A percentile compares a stretch with the other conserved stretches of the same genome.
Evolutionary conservation across 2,888 invertebrate genomes (phyloP).

Genomic region (Bursaphelenchus okinawaensis): DNA sequence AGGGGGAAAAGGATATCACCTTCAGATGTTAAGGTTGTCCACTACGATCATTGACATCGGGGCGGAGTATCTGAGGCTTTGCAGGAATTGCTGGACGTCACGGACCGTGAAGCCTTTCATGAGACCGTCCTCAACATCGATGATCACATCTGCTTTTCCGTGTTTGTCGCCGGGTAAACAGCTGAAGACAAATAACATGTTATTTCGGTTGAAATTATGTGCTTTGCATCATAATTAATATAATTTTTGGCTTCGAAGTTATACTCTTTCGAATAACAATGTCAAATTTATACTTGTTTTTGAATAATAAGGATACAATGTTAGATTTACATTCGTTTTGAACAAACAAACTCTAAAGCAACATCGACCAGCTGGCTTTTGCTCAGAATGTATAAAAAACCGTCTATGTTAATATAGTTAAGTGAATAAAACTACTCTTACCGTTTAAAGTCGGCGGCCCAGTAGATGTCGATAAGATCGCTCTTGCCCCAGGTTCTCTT

Average conservation of each 20-base stretch:
- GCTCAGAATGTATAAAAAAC: too few relatives aligned
- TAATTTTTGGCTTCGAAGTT: too few relatives aligned
- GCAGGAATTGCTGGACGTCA: constrained; percentile 29
- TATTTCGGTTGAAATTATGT: background rate
- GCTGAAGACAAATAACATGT: constrained; percentile 22
- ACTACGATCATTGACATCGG: constrained; percentile 35
- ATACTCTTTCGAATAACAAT: too few relatives aligned
- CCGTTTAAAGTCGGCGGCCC: constrained; percentile 33
- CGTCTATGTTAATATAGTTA: too few relatives aligned
- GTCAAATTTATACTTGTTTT: too few relatives aligned
- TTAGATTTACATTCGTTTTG: too few relatives aligned
- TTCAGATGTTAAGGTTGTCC: constrained; percentile 32
- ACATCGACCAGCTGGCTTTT: too few relatives aligned
- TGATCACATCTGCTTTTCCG: constrained; percentile 28
- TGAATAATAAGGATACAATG: too few relatives aligned
- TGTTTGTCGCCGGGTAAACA: constrained; percentile 35
- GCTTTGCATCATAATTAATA: background rate
- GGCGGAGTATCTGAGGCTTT: constrained; percentile 20
- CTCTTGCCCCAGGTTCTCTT: constrained; percentile 33
- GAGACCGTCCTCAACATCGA: constrained; percentile 37
- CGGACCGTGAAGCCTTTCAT: constrained; percentile 30
- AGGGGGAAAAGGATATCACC: too few relatives aligned
- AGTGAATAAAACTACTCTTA: constrained; percentile 19
- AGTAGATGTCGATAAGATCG: constrained; percentile 26
- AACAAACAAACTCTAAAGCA: too few relatives aligned